Conservation (phyloP, 1,140 invertebrate genomes). For the Pseudomyrmex dendroicus region DNA sequence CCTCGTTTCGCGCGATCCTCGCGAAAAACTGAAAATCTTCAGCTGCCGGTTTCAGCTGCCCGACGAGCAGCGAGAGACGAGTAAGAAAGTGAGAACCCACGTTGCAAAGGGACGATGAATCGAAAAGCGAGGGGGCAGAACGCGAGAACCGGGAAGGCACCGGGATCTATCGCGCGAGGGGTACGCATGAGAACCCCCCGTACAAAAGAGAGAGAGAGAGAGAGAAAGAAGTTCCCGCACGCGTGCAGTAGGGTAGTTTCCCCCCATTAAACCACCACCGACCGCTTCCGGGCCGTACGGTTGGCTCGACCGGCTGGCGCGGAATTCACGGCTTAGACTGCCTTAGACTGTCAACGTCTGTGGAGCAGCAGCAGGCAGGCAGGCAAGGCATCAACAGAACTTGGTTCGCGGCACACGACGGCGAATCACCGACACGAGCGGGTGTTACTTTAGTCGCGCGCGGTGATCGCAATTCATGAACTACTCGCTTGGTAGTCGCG, state of each 20-base stretch:
- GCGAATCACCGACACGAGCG: constrained; percentile 64
- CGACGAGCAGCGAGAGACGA: background rate
- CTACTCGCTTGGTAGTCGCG: background rate
- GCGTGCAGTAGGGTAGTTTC: constrained; percentile 47
- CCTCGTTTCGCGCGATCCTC: constrained; percentile 16
- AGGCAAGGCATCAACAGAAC: constrained; percentile 31
- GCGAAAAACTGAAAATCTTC: constrained; percentile 45
- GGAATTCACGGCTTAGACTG: constrained; percentile 65
- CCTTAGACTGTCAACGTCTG: constrained; percentile 60
- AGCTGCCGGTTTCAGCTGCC: constrained; percentile 49
- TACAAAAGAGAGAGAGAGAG: no score
- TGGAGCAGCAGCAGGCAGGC: constrained; percentile 44
- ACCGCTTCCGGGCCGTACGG: constrained; percentile 46
- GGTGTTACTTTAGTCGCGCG: constrained; percentile 14
- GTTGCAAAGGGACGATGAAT: constrained; percentile 20
- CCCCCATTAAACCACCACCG: constrained; percentile 34
- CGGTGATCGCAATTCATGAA: constrained; percentile 16
- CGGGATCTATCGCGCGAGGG: constrained; percentile 19
- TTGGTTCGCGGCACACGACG: constrained; percentile 51
- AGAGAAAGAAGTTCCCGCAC: constrained; percentile 1
- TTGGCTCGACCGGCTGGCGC: constrained; percentile 5
- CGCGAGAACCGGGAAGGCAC: constrained; percentile 12
- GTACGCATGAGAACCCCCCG: constrained; percentile 17
- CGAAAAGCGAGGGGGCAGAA: constrained; percentile 17
- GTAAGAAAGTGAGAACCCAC: constrained; percentile 32